Evolutionary conservation across 2,113 vertebrate species (phyloP).

Genomic region (Salvelinus sp.): DNA sequence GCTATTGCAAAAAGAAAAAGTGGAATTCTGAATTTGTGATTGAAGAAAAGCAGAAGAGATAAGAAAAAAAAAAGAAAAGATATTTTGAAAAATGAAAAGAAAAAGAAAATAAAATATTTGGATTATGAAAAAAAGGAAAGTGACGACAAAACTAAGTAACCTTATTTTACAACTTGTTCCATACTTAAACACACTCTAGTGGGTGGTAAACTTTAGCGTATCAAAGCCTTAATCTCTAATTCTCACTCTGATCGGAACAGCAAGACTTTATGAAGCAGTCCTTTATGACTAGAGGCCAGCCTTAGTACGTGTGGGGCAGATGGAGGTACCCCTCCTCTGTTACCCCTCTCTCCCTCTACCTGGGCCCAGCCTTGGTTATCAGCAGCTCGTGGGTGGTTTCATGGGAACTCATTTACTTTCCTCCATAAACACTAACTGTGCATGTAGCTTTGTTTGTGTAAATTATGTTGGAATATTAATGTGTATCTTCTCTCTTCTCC

Average conservation of each 20-base stretch:
- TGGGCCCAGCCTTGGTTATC: not conserved
- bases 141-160: too few relatives aligned
- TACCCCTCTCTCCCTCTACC: not conserved
- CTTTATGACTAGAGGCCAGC: too few relatives aligned
- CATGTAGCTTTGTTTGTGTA: not conserved
- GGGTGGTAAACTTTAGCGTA: not conserved
- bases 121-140: too few relatives aligned
- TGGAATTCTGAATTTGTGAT: too few relatives aligned
- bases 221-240: not conserved
- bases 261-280: not conserved
- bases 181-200: not conserved
- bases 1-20: too few relatives aligned
- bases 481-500: not conserved
- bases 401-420: not conserved
- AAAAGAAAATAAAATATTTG: too few relatives aligned
- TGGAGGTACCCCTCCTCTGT: not conserved
- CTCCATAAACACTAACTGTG: not conserved
- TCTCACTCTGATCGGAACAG: not conserved
- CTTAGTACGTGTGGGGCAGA: too few relatives aligned
- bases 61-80: too few relatives aligned
- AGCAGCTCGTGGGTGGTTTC: not conserved
- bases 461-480: not conserved
- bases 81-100: too few relatives aligned
- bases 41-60: too few relatives aligned
- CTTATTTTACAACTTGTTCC: constrained; percentile 34